Evolutionary conservation across 2,888 invertebrate genomes (phyloP), one percentile per base, ranked within the genome.

Genomic region (Drosophila silvestris): DNA sequence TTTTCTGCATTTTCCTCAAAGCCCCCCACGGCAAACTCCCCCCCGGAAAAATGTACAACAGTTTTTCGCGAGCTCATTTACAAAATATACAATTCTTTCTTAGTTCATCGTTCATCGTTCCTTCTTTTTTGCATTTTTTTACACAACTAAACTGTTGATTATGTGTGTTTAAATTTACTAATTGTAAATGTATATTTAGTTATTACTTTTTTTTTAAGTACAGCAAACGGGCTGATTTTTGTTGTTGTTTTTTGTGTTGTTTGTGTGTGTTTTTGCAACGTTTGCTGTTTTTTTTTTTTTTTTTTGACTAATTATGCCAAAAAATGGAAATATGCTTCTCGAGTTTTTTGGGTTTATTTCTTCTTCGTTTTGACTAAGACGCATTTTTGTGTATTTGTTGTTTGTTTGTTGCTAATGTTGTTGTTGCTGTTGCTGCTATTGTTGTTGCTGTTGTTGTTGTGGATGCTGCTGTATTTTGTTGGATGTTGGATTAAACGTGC

Each of bases 91-190:
- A 77, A 72, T 59, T 60, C 9, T 14, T 35, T 30, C 41, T 47
- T 33, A 35, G 33, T 54, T 68, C 33, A 12, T 39, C 50, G 33
- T 54, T 68, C 33, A 12, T 39, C 50, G 41, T 26, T 56, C 5
- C 35, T 41, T n/a, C 47, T 60, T 53, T 19, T 51, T 22, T 54
- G 54, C 67, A 39, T 68, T 82, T 80, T 33, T 47, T 26, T 47
- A 47, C 26, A 82, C 69, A 84, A 77, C 87, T 85, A 85, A 66
- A 63, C 26, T 83, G 81, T 70, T 78, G 84, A 81, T 89, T 82
- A 84, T 87, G 82, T 83, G 73, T 64, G 56, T 83, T 69, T 63
- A 89, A 47, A 86, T 85, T 87, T 78, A 84, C 85, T 85, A 86
- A 77, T 39, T 69, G 81, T 81, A 77, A 69, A 63, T 63, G 44